These are phyloP conservation scores for Drosophila rufa DNA, from an alignment of 1,140 invertebrate species.

Conservation along the genomic window DNA sequence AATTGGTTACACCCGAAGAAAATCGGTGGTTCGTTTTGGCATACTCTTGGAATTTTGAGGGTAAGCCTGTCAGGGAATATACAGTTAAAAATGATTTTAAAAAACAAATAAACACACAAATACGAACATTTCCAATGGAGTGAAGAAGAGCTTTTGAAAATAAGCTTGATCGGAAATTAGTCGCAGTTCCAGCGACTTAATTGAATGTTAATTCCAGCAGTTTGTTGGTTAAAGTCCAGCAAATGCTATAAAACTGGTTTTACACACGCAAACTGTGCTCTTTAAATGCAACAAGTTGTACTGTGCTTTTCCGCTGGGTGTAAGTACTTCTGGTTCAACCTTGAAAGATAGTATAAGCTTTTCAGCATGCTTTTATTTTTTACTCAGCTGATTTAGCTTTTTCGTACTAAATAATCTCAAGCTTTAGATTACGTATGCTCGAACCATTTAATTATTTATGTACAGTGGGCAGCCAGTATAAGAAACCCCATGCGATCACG, in stretches of 20 bases:
- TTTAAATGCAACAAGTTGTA: not conserved
- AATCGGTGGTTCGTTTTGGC: not conserved
- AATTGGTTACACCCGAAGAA: conserved; percentile 23
- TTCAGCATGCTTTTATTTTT: conserved; percentile 21
- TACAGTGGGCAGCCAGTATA: conserved; percentile 14
- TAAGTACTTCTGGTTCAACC: conserved; percentile 13
- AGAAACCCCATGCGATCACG: conserved; percentile 10
- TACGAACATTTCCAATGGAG: conserved; percentile 5
- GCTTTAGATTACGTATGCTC: conserved; percentile 32
- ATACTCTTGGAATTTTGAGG: conserved; percentile 1
- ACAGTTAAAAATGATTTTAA: not conserved
- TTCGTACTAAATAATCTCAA: conserved; percentile 31
- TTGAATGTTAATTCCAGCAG: not conserved
- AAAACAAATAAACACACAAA: conserved; percentile 1
- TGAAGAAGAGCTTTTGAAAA: not conserved
- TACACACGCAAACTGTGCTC: not conserved
- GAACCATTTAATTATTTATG: not conserved
- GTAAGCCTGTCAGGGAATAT: not conserved
- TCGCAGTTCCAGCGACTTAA: not conserved
- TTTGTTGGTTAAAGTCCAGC: not conserved
- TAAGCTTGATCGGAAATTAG: not conserved
- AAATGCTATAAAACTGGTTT: conserved; percentile 9
- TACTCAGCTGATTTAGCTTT: conserved; percentile 28
- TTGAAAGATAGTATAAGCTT: conserved; percentile 38
- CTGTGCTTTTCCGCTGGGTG: conserved; percentile 10